Evolutionary conservation across 2,888 invertebrate species (phyloP).

Genomic region (Drosophila prolongata): DNA sequence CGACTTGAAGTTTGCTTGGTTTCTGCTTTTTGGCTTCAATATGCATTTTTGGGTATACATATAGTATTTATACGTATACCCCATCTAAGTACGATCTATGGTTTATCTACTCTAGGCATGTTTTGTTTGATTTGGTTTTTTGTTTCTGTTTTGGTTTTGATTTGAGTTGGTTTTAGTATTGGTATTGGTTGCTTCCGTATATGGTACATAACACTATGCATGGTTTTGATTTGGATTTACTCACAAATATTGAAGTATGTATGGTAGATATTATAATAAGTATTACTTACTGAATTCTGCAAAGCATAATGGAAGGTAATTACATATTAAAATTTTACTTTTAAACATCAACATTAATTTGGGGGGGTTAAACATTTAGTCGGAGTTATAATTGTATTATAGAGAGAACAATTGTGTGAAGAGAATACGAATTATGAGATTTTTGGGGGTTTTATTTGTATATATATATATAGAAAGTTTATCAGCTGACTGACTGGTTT

Average conservation of each 20-base stretch:
- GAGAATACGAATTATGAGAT: constrained; percentile 46
- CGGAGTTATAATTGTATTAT: constrained; percentile 51
- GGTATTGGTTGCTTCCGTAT: constrained; percentile 40
- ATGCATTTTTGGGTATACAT: constrained; percentile 17
- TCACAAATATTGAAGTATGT: constrained; percentile 76
- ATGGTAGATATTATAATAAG: constrained; percentile 69
- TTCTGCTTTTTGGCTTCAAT: constrained; percentile 34
- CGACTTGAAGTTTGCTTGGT: constrained; percentile 40
- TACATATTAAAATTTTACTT: constrained; percentile 75
- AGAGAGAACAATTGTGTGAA: constrained; percentile 50
- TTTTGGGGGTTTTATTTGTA: constrained; percentile 8
- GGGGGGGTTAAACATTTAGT: constrained; percentile 62
- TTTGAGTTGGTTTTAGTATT: constrained; percentile 29
- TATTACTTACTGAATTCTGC: constrained; percentile 83
- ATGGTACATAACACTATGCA: constrained; percentile 52
- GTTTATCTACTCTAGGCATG: constrained; percentile 48
- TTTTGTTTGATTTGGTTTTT: constrained; percentile 49
- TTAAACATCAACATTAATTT: constrained; percentile 68
- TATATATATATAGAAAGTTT: constrained; percentile 23
- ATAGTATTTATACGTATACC: constrained; percentile 26
- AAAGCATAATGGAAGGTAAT: constrained; percentile 81
- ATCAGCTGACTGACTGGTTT: constrained; percentile 51
- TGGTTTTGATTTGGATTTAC: constrained; percentile 66
- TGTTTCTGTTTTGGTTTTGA: constrained; percentile 25
- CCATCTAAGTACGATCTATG: constrained; percentile 47